A percentile compares a stretch with the other conserved stretches of the same genome.
Conservation (phyloP, 2,797 vertebrate genomes). For the Staurois parvus region DNA sequence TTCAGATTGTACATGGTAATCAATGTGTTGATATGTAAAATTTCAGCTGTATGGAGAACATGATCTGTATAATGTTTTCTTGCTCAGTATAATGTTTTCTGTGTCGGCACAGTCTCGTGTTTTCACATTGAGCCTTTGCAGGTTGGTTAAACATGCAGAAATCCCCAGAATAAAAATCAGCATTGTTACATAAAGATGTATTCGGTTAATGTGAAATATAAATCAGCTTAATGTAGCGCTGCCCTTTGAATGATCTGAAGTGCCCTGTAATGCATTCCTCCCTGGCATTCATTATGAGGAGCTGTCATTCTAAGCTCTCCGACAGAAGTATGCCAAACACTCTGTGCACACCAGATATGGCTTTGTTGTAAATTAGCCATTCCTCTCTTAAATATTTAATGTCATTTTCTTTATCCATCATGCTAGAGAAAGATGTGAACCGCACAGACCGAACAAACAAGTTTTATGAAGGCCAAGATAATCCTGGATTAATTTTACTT, state of each 20-base stretch:
- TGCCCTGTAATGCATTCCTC: constrained; percentile 66
- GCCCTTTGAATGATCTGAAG: constrained; percentile 61
- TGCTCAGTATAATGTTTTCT: neutral
- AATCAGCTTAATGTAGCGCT: constrained; percentile 13
- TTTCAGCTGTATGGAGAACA: neutral
- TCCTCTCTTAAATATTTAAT: constrained; percentile 67
- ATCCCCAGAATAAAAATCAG: neutral
- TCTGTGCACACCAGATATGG: constrained; percentile 63
- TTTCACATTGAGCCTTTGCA: neutral
- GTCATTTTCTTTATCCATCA: constrained; percentile 66
- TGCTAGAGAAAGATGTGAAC: constrained; percentile 95
- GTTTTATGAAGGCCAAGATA: constrained; percentile 95
- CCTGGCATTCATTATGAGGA: constrained; percentile 62
- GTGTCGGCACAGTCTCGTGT: neutral
- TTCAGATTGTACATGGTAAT: neutral
- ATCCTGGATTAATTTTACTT: constrained; percentile 91
- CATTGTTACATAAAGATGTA: constrained; percentile 11
- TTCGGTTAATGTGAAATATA: neutral
- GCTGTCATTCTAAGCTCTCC: constrained; percentile 64
- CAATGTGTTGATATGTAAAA: neutral
- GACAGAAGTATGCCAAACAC: constrained; percentile 45
- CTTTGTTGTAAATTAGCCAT: constrained; percentile 65
- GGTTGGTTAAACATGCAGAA: neutral
- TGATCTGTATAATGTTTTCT: neutral
- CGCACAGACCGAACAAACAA: constrained; percentile 93